Conservation (phyloP, 2,888 invertebrate species). For the Eupithecia subfuscata region DNA sequence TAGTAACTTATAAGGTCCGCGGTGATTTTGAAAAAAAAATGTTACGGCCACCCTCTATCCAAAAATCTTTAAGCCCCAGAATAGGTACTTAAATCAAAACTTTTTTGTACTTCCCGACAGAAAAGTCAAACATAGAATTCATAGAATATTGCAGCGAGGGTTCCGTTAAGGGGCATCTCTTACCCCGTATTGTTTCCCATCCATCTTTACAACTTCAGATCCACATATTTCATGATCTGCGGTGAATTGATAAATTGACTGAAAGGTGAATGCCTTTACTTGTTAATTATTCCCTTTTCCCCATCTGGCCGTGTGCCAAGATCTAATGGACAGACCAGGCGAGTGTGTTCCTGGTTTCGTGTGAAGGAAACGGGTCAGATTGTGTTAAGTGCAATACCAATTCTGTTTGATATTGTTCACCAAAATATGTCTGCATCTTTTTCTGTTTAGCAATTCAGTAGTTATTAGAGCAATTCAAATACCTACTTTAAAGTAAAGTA, state of each 20-base stretch:
- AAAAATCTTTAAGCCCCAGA: too few relatives aligned
- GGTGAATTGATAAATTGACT: slow-evolving; percentile 17
- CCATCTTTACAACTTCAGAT: not conserved
- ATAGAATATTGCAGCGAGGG: not conserved
- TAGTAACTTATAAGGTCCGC: too few relatives aligned
- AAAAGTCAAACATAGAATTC: not conserved
- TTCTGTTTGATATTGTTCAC: not conserved
- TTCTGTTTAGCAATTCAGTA: not conserved
- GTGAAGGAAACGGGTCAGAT: slow-evolving; percentile 23
- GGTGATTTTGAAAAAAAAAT: too few relatives aligned
- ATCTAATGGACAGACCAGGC: slow-evolving; percentile 49
- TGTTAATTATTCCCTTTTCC: slow-evolving; percentile 56
- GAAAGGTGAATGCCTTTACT: slow-evolving; percentile 52
- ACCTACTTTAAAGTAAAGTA: too few relatives aligned
- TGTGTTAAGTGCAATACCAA: slow-evolving; percentile 5
- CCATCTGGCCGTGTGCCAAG: slow-evolving; percentile 51
- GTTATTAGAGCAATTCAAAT: not conserved
- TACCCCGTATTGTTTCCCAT: not conserved
- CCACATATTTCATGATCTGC: not conserved
- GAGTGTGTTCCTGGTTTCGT: slow-evolving; percentile 35
- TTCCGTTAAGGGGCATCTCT: not conserved
- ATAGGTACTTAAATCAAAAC: too few relatives aligned
- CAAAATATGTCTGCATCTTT: not conserved
- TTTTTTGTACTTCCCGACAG: not conserved
- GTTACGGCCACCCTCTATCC: too few relatives aligned